Percentiles rank a stretch among this genome's conserved stretches.
Evolutionary conservation across 1,140 invertebrate genomes (phyloP).

Genomic region (Anadara kagoshimensis): DNA sequence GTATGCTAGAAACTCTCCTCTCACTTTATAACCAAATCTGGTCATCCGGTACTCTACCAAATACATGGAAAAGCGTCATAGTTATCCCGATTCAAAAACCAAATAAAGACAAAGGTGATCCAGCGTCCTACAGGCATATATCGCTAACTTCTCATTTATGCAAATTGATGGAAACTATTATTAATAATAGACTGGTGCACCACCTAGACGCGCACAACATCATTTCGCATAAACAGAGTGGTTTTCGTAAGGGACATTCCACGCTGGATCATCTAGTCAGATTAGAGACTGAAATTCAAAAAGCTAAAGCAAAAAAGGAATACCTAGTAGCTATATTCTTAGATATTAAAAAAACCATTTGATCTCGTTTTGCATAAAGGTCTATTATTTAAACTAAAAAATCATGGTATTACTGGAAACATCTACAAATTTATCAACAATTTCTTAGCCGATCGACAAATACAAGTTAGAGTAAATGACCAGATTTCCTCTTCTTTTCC

Average conservation of each 20-base stretch:
- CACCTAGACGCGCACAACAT: background rate
- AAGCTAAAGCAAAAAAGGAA: background rate
- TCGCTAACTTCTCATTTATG: background rate
- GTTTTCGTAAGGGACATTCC: background rate
- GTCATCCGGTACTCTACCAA: background rate
- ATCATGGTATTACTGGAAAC: background rate
- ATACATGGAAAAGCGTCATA: background rate
- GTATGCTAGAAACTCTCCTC: background rate
- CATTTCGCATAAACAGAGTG: background rate
- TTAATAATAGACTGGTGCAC: background rate
- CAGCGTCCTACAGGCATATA: background rate
- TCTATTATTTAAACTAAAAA: background rate
- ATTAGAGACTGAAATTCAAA: slow-evolving; percentile 2
- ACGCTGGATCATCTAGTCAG: background rate
- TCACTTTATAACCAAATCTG: background rate
- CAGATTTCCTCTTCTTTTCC: background rate
- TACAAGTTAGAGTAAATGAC: slow-evolving; percentile 1
- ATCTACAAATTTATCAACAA: background rate
- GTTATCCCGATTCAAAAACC: background rate
- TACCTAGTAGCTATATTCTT: background rate
- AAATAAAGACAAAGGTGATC: background rate
- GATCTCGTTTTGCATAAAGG: slow-evolving; percentile 1
- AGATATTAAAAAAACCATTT: background rate
- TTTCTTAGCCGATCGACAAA: background rate
- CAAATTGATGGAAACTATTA: background rate